Conservation (phyloP, 2,113 vertebrate genomes). For the Elephantulus edwardii region DNA sequence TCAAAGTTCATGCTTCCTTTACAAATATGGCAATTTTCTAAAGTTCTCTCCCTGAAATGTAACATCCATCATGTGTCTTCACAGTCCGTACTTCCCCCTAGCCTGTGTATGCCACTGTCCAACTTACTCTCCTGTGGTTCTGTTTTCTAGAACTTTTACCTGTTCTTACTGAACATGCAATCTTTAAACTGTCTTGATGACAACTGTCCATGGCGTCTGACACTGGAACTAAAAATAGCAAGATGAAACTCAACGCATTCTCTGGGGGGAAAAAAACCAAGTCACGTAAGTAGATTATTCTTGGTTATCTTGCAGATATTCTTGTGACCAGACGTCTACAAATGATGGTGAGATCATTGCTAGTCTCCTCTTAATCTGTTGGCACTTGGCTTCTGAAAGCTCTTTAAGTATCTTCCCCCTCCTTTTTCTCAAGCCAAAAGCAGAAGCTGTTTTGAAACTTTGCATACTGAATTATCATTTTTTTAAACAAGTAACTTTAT, state of each 20-base stretch:
- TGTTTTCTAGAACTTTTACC: slow-evolving; percentile 36
- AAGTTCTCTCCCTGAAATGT: background rate
- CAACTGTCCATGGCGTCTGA: background rate
- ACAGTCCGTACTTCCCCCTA: background rate
- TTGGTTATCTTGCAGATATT: slow-evolving; percentile 74
- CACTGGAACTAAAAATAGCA: slow-evolving; percentile 53
- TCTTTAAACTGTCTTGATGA: background rate
- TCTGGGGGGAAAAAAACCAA: slow-evolving; percentile 49
- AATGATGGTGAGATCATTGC: slow-evolving; percentile 66
- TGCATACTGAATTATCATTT: background rate
- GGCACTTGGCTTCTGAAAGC: slow-evolving; percentile 37
- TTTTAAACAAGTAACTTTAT: background rate
- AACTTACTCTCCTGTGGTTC: background rate
- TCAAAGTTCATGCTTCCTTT: slow-evolving; percentile 22
- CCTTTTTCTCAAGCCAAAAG: background rate
- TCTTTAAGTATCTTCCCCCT: background rate
- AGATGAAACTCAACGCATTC: slow-evolving; percentile 30
- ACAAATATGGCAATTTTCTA: background rate
- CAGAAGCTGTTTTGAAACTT: slow-evolving; percentile 32
- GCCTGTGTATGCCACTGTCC: background rate
- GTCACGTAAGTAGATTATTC: slow-evolving; percentile 63
- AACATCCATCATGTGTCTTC: background rate
- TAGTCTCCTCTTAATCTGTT: slow-evolving; percentile 48
- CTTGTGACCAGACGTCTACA: slow-evolving; percentile 69
- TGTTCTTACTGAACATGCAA: background rate